Base-by-base conservation (phyloP, 2,797 vertebrate genomes). In the Molossus molossus region DNA sequence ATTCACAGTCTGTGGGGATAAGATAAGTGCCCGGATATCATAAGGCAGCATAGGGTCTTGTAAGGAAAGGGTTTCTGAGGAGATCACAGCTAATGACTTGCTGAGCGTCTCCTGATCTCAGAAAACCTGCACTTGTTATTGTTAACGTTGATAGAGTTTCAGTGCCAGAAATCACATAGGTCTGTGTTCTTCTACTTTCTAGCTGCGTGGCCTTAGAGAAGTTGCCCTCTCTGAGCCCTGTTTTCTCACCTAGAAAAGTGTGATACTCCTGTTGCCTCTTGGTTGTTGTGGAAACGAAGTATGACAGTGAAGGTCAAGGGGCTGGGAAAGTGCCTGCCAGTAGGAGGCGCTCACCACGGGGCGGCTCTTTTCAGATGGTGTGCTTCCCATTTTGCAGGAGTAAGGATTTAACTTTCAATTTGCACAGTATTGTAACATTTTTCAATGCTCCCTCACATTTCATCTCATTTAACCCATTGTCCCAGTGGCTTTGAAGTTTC, bases 401-500 rank as follows among this genome's bases (percentile, higher is more conserved):
- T 10, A 58, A 25, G 27, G 13, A 79, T 75, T n/a, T 83, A 27
- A 15, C 0, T 0, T 93, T 77, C 72, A 4, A 1, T 87, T 82
- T 90, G 69, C 48, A 70, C 17, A 67, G 60, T 53, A 57, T 64
- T 76, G 37, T 80, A 60, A 82, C 82, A 6, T 67, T 90, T 69
- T 81, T 87, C 86, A 91, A 67, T 90, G 72, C 64, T 67, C 81
- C 76, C 84, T 95, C 72, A 20, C 58, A 25, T 91, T 64, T 93
- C 64, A 40, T 86, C 72, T 82, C 69, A 91, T 83, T 89, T 86
- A 89, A 92, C 33, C 76, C 73, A 65, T 89, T 88, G 69, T 95
- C 60, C 87, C 29, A 14, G 29, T 50, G 64, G 73, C 96, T 91
- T 85, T 87, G 94, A 97, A 70, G 65, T 90, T 94, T 53, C 33